Conservation (phyloP, 1,140 invertebrate genomes). For the Cyrtorhinus lividipennis region DNA sequence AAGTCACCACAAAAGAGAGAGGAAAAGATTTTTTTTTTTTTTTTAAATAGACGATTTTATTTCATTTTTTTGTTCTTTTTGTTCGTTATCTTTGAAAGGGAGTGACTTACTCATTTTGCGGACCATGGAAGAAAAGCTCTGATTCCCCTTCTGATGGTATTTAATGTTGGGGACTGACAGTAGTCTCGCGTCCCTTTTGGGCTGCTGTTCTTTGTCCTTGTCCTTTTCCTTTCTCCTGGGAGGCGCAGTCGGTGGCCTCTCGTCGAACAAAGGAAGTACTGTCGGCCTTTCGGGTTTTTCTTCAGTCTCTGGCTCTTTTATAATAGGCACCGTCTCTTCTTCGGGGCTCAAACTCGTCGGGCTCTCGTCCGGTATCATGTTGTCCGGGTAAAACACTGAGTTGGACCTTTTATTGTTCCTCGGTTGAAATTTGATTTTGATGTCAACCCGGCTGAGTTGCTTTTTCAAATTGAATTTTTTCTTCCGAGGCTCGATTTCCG, state of each 20-base stretch:
- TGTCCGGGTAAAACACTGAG: constrained; percentile 17
- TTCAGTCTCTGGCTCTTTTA: constrained; percentile 17
- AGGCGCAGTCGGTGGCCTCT: constrained; percentile 40
- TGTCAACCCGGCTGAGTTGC: constrained; percentile 62
- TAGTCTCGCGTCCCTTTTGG: constrained; percentile 47
- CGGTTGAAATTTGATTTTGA: constrained; percentile 45
- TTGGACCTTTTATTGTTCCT: constrained; percentile 15
- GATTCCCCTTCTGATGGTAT: constrained; percentile 35
- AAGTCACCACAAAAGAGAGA: no score
- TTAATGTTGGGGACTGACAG: constrained; percentile 65
- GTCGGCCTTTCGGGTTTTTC: constrained; percentile 34
- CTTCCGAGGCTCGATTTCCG: constrained; percentile 13
- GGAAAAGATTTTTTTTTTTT: no score
- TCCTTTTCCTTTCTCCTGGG: constrained; percentile 42
- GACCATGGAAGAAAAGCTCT: constrained; percentile 39
- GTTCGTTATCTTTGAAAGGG: no score
- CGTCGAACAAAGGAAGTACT: constrained; percentile 46
- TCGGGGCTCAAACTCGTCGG: constrained; percentile 21
- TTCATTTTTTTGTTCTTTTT: no score
- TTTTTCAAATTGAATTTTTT: constrained; percentile 46
- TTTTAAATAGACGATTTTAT: no score
- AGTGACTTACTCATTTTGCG: constrained; percentile 68
- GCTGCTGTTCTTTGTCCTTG: constrained; percentile 33
- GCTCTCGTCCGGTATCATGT: constrained; percentile 13
- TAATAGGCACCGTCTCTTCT: constrained; percentile 20